A percentile compares a stretch with the other conserved stretches of the same genome.
These are phyloP conservation scores for Tiphia femorata DNA, from an alignment of 2,888 invertebrate species.

Conservation along the genomic window DNA sequence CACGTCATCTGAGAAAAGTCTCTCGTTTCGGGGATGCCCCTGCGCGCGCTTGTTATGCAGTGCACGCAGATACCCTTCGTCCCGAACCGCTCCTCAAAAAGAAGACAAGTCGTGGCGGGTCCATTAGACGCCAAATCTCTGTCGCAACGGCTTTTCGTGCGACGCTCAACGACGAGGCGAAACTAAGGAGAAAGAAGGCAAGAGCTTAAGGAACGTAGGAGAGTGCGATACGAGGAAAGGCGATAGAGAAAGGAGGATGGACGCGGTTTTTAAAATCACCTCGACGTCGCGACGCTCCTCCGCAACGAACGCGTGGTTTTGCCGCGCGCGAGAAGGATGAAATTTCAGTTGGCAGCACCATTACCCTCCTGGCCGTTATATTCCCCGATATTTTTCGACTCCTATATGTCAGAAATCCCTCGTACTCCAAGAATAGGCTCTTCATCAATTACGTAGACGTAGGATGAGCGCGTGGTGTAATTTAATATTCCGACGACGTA, in stretches of 20 bases:
- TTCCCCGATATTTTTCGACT: constrained; percentile 4
- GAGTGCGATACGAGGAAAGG: constrained; percentile 3
- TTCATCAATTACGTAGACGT: too few species aligned
- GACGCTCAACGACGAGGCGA: constrained; percentile 15
- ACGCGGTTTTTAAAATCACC: constrained; percentile 50
- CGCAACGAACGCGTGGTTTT: background rate
- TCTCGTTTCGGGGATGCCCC: too few species aligned
- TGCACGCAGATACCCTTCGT: too few species aligned
- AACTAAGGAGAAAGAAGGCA: constrained; percentile 5
- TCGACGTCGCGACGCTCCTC: constrained; percentile 27
- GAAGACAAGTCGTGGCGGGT: constrained; percentile 34
- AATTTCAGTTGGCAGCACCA: constrained; percentile 43
- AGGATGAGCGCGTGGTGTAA: too few species aligned
- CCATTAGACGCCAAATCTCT: constrained; percentile 41
- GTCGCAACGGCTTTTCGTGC: constrained; percentile 13
- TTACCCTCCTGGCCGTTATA: constrained; percentile 7
- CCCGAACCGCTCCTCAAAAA: too few species aligned
- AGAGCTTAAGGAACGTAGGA: constrained; percentile 13
- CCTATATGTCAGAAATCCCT: too few species aligned
- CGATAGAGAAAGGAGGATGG: constrained; percentile 21
- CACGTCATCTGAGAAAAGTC: too few species aligned
- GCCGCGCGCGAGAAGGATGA: constrained; percentile 24
- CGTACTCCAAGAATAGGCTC: too few species aligned
- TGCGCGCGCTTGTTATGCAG: too few species aligned
- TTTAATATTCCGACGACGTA: too few species aligned